phyloP scores from a whole-genome alignment of 2,888 invertebrate species.

The Lacanobia wlatinum region DNA sequence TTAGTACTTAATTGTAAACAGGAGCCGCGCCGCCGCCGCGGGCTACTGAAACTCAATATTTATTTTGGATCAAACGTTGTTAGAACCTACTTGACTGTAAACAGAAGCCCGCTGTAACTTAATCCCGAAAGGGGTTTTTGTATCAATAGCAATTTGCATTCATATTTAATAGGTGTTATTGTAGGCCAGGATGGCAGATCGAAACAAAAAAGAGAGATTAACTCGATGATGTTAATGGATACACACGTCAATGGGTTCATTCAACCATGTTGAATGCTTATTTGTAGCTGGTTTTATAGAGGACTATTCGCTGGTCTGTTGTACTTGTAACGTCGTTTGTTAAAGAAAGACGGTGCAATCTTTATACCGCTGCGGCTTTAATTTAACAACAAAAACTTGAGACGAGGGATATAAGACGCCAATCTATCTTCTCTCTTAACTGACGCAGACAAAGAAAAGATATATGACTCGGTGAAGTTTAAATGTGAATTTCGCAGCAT shows the following conservation, averaged over 20 bases:
- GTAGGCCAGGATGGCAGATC: conserved; percentile 21
- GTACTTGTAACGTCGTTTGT: conserved; percentile 9
- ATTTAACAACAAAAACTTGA: conserved; percentile 59
- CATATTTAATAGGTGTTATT: conserved; percentile 48
- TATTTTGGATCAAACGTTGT: conserved; percentile 65
- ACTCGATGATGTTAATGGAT: conserved; percentile 15
- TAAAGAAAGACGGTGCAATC: conserved; percentile 36
- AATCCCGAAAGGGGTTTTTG: conserved; percentile 63
- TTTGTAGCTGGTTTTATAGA: conserved; percentile 9
- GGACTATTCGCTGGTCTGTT: neutral
- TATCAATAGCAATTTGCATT: conserved; percentile 65
- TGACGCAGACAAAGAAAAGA: conserved; percentile 58
- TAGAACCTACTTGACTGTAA: conserved; percentile 60
- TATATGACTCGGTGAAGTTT: conserved; percentile 60
- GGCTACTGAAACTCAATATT: conserved; percentile 63
- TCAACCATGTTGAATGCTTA: conserved; percentile 7
- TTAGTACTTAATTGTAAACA: conserved; percentile 46
- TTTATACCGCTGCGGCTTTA: conserved; percentile 46
- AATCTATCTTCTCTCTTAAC: conserved; percentile 61
- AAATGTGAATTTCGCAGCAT: conserved; percentile 54
- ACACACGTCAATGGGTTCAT: conserved; percentile 15
- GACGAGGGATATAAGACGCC: conserved; percentile 52
- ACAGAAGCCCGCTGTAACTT: conserved; percentile 62
- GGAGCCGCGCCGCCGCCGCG: conserved; percentile 34
- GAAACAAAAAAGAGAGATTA: conserved; percentile 32